Evolutionary conservation across 2,113 vertebrate species (phyloP), one percentile per base, ranked within the genome.

Genomic region (Pelmatolapia mariae): DNA sequence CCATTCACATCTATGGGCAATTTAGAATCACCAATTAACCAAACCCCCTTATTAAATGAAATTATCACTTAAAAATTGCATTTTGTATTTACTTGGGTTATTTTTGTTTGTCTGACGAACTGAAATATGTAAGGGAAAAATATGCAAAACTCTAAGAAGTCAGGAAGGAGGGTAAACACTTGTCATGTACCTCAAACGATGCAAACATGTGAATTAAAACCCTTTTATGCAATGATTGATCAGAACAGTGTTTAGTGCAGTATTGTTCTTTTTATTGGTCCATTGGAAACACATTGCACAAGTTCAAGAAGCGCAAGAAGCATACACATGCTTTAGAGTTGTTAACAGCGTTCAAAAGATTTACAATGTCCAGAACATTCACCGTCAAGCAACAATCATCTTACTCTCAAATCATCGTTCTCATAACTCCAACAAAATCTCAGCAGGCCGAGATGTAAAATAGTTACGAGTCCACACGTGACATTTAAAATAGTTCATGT

Each of bases 261-360:
- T 15, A 79, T 76, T 36, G 53, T 81, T 92, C 40, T 40, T 38
- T 92, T 92, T 89, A 92, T 92, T 94, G 45, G 31, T 56, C 31
- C 18, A 40, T 22, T 12, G 57, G 53, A 86, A 90, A 88, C 80
- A 89, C 47, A 86, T 26, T 68, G 61, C 56, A 54, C 40, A 82
- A 73, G 19, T 45, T 83, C 61, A 22, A 52, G 57, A 89, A 84
- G 40, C 45, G 85, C 59, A 9, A 89, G 45, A 81, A 83, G 53
- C 24, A 18, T 57, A 29, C 5, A 18, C 59, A 53, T 81, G 85
- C 53, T 61, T 36, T 82, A 26, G 63, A 57, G 52, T 54, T 12
- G 31, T 33, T 52, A 36, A 53, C 68, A n/a, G 59, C 2, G 13
- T 54, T 63, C 16, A 80, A 82, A 43, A 80, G 8, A 40, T 57